phyloP scores from a whole-genome alignment of 2,797 vertebrate species.

The Gambusia yucatana region DNA sequence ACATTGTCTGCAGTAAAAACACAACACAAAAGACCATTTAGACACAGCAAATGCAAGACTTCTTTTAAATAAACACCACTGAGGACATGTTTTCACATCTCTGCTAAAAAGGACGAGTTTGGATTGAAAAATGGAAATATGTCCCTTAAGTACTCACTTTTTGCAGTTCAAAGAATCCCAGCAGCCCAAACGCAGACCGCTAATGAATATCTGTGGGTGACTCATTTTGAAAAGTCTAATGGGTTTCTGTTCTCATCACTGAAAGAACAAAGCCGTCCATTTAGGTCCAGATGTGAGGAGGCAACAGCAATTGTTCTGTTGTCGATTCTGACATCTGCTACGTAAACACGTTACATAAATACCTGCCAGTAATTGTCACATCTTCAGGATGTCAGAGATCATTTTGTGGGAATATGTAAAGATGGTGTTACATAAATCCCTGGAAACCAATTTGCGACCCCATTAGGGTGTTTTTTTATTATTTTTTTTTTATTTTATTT shows the following conservation, averaged over 20 bases:
- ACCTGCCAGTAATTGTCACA: slow-evolving; percentile 56
- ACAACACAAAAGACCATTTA: not conserved
- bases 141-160: slow-evolving; percentile 1
- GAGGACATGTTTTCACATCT: not conserved
- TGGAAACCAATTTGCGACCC: slow-evolving; percentile 36
- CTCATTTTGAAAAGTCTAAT: slow-evolving; percentile 47
- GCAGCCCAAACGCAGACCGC: not conserved
- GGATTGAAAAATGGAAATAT: not conserved
- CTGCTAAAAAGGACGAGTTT: not conserved
- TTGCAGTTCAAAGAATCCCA: slow-evolving; percentile 7
- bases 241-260: slow-evolving; percentile 38
- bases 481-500: no score
- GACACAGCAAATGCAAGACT: not conserved
- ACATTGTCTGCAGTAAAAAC: not conserved
- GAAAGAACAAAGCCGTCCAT: slow-evolving; percentile 18
- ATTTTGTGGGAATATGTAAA: slow-evolving; percentile 46
- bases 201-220: slow-evolving; percentile 22
- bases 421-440: slow-evolving; percentile 51
- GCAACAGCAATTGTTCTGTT: slow-evolving; percentile 27
- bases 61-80: not conserved
- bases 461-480: not conserved
- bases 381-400: slow-evolving; percentile 56
- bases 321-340: slow-evolving; percentile 34
- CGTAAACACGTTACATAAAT: slow-evolving; percentile 62
- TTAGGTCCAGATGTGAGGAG: slow-evolving; percentile 35